Conservation (phyloP, 2,888 invertebrate species). For the Cloeon dipterum region DNA sequence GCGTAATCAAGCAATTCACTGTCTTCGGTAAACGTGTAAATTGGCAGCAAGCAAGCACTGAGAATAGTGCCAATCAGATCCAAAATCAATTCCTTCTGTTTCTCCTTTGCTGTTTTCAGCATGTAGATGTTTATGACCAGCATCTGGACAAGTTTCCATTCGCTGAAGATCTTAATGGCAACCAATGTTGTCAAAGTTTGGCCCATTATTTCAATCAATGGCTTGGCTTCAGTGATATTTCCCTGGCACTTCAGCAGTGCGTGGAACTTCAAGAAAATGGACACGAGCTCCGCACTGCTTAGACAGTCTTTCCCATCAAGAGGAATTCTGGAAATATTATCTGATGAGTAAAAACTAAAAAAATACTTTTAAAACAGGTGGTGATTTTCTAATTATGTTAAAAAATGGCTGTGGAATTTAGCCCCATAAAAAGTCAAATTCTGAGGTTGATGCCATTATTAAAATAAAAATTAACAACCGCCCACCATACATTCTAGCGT, state of each 20-base stretch:
- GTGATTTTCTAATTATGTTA: too few relatives aligned
- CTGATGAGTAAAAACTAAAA: too few relatives aligned
- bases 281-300: conserved; percentile 29
- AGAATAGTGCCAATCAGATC: conserved; percentile 39
- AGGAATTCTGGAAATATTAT: conserved; percentile 17
- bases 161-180: conserved; percentile 53
- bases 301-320: conserved; percentile 30
- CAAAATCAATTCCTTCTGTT: conserved; percentile 27
- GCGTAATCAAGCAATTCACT: conserved; percentile 31
- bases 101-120: conserved; percentile 26
- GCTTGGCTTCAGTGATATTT: conserved; percentile 29
- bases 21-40: conserved; percentile 28
- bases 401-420: too few relatives aligned
- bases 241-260: conserved; percentile 25
- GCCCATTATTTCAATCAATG: conserved; percentile 37
- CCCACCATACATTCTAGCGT: too few relatives aligned
- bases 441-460: too few relatives aligned
- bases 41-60: conserved; percentile 42
- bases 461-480: too few relatives aligned
- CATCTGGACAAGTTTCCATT: conserved; percentile 53
- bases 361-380: too few relatives aligned
- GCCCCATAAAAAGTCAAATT: too few relatives aligned
- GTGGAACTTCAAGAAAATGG: conserved; percentile 36
- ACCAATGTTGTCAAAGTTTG: conserved; percentile 49
- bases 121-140: conserved; percentile 52